Evolutionary conservation across 2,113 vertebrate genomes (phyloP).

Genomic region (Poecilia latipinna): DNA sequence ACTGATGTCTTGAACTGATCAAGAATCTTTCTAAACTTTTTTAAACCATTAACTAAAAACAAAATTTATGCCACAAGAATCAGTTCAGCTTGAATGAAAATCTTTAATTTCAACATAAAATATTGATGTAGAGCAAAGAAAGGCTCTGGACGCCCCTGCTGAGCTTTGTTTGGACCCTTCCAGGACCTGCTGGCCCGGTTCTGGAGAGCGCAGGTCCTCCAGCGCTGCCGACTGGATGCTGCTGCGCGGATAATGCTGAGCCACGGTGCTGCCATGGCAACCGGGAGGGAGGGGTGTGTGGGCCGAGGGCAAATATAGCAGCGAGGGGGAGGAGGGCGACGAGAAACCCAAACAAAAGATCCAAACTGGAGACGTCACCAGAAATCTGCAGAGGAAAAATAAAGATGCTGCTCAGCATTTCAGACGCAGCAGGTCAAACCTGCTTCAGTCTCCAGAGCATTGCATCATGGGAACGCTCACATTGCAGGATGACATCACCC

Average conservation of each 20-base stretch:
- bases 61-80: too few relatives aligned
- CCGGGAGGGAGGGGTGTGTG: slow-evolving; percentile 47
- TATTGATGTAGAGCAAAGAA: too few relatives aligned
- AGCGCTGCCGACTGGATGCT: slow-evolving; percentile 49
- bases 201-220: slow-evolving; percentile 19
- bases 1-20: too few relatives aligned
- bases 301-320: slow-evolving; percentile 51
- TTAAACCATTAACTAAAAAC: too few relatives aligned
- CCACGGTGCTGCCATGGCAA: slow-evolving; percentile 77
- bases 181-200: background rate
- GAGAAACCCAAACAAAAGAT: background rate
- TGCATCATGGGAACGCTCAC: slow-evolving; percentile 81
- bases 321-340: background rate
- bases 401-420: background rate
- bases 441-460: slow-evolving; percentile 77
- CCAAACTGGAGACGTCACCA: background rate
- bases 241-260: slow-evolving; percentile 79
- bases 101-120: too few relatives aligned
- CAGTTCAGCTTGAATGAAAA: too few relatives aligned
- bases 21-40: too few relatives aligned
- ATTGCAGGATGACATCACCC: slow-evolving; percentile 80
- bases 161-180: background rate
- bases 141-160: too few relatives aligned
- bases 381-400: background rate
- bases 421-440: slow-evolving; percentile 46